Conservation (phyloP, 1,140 invertebrate genomes). For the Metaphire vulgaris region DNA sequence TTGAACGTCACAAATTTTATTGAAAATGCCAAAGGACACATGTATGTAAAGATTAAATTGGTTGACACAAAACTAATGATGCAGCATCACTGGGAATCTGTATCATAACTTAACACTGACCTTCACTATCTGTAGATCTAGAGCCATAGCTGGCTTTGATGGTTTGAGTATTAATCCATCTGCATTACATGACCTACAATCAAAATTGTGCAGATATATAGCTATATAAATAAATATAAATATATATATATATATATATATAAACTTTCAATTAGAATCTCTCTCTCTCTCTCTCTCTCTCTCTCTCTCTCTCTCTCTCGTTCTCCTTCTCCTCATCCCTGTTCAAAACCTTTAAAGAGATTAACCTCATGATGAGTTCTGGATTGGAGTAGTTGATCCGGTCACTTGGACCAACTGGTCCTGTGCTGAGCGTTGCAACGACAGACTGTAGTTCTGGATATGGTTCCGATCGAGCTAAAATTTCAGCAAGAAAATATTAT, state of each 20-base stretch:
- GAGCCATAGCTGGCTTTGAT: conserved; percentile 19
- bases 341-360: too few relatives aligned
- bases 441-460: conserved; percentile 29
- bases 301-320: too few relatives aligned
- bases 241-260: not conserved
- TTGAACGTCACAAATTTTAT: not conserved
- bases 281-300: too few relatives aligned
- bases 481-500: not conserved
- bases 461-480: conserved; percentile 24
- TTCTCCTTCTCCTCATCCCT: too few relatives aligned
- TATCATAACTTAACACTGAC: conserved; percentile 7
- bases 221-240: not conserved
- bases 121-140: conserved; percentile 28
- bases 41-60: too few relatives aligned
- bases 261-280: too few relatives aligned
- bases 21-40: not conserved
- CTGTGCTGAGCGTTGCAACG: conserved; percentile 33
- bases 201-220: not conserved
- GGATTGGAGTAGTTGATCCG: conserved; percentile 32
- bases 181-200: conserved; percentile 28
- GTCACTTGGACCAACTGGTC: conserved; percentile 38
- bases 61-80: not conserved
- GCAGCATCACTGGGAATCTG: not conserved
- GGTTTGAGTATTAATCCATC: conserved; percentile 32
- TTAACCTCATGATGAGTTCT: conserved; percentile 33